A percentile compares a stretch with the other conserved stretches of the same genome.
phyloP scores from a whole-genome alignment of 2,113 vertebrate genomes.

The Syngnathoides biaculeatus region DNA sequence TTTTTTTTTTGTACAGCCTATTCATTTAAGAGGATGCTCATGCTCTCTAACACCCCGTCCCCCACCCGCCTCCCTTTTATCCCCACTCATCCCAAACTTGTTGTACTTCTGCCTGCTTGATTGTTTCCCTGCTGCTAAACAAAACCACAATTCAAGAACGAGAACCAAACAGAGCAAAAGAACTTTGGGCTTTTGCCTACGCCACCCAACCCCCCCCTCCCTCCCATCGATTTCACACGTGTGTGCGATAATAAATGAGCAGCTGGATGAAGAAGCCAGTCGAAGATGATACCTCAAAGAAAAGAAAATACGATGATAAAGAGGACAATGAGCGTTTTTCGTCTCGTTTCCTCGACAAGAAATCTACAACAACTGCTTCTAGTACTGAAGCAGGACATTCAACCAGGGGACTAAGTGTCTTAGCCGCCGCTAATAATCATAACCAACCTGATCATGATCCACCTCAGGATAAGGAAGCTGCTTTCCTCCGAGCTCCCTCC shows the following conservation, averaged over 20 bases:
- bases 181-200: conserved; percentile 34
- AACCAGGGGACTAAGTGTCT: conserved; percentile 51
- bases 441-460: conserved; percentile 42
- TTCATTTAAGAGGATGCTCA: conserved; percentile 30
- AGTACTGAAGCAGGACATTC: conserved; percentile 7
- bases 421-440: conserved; percentile 40
- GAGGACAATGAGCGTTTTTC: conserved; percentile 33
- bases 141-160: conserved; percentile 37
- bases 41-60: conserved; percentile 4
- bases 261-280: conserved; percentile 41
- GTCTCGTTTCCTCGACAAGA: conserved; percentile 62
- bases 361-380: conserved; percentile 60
- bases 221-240: too few species aligned
- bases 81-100: conserved; percentile 23
- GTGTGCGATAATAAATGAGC: conserved; percentile 34
- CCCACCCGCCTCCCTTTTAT: conserved; percentile 35
- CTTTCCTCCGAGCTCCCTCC: conserved; percentile 23
- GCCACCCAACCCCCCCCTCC: too few species aligned
- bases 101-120: conserved; percentile 38
- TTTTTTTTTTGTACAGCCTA: conserved; percentile 16
- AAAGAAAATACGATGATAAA: conserved; percentile 19
- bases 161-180: conserved; percentile 41
- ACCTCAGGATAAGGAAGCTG: conserved; percentile 56
- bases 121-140: conserved; percentile 60
- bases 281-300: conserved; percentile 58